These are phyloP conservation scores for Proisotoma minuta DNA, from an alignment of 2,888 invertebrate genomes.

Conservation along the genomic window DNA sequence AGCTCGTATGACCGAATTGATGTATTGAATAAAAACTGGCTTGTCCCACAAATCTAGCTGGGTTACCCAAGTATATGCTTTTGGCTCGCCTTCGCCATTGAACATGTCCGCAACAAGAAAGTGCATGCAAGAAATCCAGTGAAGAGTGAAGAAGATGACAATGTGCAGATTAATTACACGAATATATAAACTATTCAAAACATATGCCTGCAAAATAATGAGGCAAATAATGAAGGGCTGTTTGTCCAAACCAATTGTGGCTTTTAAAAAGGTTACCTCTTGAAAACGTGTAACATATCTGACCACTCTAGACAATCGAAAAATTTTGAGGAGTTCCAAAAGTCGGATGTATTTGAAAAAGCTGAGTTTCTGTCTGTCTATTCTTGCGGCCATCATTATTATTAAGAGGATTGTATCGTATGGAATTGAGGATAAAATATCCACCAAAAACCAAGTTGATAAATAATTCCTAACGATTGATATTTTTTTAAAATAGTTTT, in stretches of 20 bases:
- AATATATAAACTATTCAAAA: constrained; percentile 24
- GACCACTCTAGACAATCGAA: constrained; percentile 32
- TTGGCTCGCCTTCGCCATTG: not conserved
- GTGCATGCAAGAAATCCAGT: constrained; percentile 39
- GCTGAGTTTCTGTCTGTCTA: not conserved
- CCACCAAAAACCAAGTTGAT: constrained; percentile 32
- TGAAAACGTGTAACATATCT: constrained; percentile 32
- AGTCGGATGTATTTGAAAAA: constrained; percentile 30
- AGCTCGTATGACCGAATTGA: constrained; percentile 31
- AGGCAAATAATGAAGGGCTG: not conserved
- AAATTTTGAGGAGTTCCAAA: constrained; percentile 32
- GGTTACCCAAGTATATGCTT: constrained; percentile 29
- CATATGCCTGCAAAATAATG: constrained; percentile 19
- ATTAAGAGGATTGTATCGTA: constrained; percentile 26
- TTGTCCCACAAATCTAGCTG: constrained; percentile 29
- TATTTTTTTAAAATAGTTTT: no score
- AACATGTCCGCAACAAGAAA: constrained; percentile 33
- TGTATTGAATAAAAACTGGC: constrained; percentile 21
- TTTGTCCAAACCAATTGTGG: not conserved
- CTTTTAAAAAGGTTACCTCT: constrained; percentile 20
- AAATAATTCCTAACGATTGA: constrained; percentile 26
- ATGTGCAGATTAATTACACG: constrained; percentile 33
- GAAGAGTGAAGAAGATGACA: constrained; percentile 27
- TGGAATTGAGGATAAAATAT: constrained; percentile 33
- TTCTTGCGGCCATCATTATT: not conserved